Percentiles rank a stretch among this genome's conserved stretches.
phyloP scores from a whole-genome alignment of 2,888 invertebrate genomes.

The Fragum fragum region DNA sequence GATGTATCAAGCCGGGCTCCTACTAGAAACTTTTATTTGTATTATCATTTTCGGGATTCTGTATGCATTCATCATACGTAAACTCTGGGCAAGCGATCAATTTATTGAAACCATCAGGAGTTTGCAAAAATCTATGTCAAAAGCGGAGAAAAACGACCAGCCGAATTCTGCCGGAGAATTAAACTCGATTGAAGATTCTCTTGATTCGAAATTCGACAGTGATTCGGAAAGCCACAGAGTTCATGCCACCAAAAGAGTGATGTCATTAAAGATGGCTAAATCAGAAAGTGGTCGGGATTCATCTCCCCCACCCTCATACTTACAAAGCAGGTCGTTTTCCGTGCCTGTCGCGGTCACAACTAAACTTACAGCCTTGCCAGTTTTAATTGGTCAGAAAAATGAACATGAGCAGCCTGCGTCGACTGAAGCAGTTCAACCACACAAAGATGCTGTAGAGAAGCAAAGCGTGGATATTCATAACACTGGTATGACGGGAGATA shows the following conservation, averaged over 20 bases:
- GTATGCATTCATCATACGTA: conserved; percentile 56
- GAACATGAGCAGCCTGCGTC: neutral
- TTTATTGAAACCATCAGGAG: conserved; percentile 54
- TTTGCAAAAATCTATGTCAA: conserved; percentile 11
- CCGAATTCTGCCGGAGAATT: neutral
- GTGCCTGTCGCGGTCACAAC: neutral
- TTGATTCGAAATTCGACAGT: conserved; percentile 15
- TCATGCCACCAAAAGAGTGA: neutral
- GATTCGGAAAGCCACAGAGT: neutral
- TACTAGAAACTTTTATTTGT: conserved; percentile 49
- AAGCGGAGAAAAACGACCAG: neutral
- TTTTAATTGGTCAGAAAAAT: neutral
- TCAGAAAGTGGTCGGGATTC: neutral
- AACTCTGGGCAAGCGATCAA: conserved; percentile 56
- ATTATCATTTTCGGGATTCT: conserved; percentile 47
- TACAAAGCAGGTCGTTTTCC: neutral
- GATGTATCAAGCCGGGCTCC: conserved; percentile 29
- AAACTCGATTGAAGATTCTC: conserved; percentile 8
- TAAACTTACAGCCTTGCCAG: neutral
- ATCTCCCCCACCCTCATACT: neutral
- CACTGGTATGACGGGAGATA: neutral
- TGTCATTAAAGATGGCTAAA: neutral
- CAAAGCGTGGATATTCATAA: neutral
- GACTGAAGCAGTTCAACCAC: neutral
- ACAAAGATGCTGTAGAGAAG: neutral